Base-by-base conservation (phyloP, 1,140 invertebrate species). In the Littorina saxatilis region DNA sequence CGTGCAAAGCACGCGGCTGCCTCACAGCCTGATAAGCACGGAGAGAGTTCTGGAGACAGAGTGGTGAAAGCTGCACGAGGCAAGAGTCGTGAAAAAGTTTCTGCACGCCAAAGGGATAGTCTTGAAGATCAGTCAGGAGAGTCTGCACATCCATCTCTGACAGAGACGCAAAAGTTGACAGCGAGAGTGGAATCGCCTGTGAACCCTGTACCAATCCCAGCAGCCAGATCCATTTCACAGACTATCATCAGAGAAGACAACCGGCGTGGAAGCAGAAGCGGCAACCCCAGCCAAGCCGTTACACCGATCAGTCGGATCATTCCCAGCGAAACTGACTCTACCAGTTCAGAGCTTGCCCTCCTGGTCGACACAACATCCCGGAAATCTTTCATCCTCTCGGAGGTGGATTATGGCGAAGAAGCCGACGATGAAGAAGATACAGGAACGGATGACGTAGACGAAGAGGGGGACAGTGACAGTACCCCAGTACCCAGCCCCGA, bases 311-410 rank as follows among this genome's bases (percentile, higher is more conserved):
- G 70, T 11, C 70, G 39, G 40, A 43, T 27, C 23, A 13, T 73
- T 15, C 43, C 70, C 23, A 50, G 70, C 68, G 70, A 47, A 7
- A 50, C 40, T 20, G 70, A 73, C 40, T 73, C 70, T 2, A n/a
- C 70, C 70, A 50, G 70, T 20, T 73, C 70, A 13, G 70, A 73
- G 20, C 70, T 73, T 20, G 70, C 70, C 13, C 70, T 27, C n/a
- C n/a, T 73, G 11, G 70, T 29, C 0, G 40, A 35, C 32, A 50
- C 37, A n/a, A 20, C 39, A n/a, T 73, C 70, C 4, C n/a, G 70
- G 29, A 73, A 73, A 15, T 73, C 70, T 1, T 73, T 73, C 20
- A n/a, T 32, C 13, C 43, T 73, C 9, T 50, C 70, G 2, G 70
- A 73, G 20, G 70, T 29, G 27, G 70, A 37, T 11, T 37, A 20